Evolutionary conservation across 2,113 vertebrate genomes (phyloP).

Genomic region (Tragelaphus imberbis): DNA sequence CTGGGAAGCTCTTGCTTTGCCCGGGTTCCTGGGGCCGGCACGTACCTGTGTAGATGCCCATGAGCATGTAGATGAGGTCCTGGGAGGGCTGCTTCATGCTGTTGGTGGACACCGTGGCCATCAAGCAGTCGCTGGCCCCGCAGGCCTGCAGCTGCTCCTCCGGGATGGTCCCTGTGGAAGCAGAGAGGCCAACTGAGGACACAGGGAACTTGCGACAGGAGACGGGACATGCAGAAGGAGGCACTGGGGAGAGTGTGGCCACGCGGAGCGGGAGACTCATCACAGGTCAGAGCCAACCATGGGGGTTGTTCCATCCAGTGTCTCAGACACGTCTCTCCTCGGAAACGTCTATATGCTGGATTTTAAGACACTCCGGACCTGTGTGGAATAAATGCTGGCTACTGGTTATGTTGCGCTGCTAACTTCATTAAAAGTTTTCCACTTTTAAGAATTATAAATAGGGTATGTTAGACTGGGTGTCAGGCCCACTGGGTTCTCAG

Average conservation of each 20-base stretch:
- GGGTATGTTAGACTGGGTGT: fast-evolving
- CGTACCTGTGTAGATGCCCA: slow-evolving; percentile 92
- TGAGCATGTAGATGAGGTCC: slow-evolving; percentile 84
- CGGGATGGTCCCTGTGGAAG: slow-evolving; percentile 74
- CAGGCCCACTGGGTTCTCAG: not conserved
- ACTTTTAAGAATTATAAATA: not conserved
- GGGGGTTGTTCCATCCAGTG: not conserved
- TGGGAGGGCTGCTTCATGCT: slow-evolving; percentile 68
- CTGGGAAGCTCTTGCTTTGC: not conserved
- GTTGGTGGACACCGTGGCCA: slow-evolving; percentile 56
- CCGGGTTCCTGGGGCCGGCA: not conserved
- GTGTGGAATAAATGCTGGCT: fast-evolving
- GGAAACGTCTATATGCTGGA: fast-evolving
- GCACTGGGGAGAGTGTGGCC: fast-evolving
- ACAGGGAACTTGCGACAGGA: fast-evolving
- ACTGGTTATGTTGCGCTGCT: not conserved
- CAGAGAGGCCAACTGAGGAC: not conserved
- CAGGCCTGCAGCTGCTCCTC: slow-evolving; percentile 83
- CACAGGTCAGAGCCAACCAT: fast-evolving
- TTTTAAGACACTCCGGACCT: too few relatives aligned
- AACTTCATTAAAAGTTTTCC: not conserved
- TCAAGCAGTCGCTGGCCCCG: slow-evolving; percentile 85
- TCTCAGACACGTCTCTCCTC: fast-evolving
- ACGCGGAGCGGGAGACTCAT: fast-evolving
- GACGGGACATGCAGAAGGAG: fast-evolving